These are phyloP conservation scores for Gymnoscopelus braueri DNA, from an alignment of 2,797 vertebrate genomes.

Conservation along the genomic window DNA sequence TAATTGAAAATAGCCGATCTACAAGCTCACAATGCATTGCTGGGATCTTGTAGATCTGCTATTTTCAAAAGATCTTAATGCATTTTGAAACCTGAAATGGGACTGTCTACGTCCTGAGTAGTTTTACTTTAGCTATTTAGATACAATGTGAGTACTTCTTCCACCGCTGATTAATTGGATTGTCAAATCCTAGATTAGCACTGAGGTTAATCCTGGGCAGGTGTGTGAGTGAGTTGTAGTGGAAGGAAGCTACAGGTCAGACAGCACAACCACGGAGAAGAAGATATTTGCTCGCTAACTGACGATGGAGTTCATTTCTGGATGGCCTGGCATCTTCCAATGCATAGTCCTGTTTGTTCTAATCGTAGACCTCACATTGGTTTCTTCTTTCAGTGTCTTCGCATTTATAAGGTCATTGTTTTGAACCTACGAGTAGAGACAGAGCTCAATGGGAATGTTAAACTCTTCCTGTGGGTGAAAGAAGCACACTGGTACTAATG, in stretches of 20 bases:
- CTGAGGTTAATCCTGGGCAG: background rate
- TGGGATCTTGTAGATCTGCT: too few species aligned
- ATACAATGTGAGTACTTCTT: too few species aligned
- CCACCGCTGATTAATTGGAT: too few species aligned
- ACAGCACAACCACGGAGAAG: too few species aligned
- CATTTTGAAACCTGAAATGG: too few species aligned
- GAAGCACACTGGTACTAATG: background rate
- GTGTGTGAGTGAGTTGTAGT: background rate
- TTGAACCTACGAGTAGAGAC: background rate
- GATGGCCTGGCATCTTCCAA: constrained; percentile 9
- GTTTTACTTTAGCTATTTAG: too few species aligned
- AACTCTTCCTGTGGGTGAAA: background rate
- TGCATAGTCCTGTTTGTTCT: constrained; percentile 37
- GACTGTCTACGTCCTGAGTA: too few species aligned
- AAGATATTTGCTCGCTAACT: too few species aligned
- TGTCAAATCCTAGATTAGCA: constrained; percentile 69
- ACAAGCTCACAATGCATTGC: too few species aligned
- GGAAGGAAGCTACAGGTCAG: background rate
- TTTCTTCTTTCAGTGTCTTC: constrained; percentile 33
- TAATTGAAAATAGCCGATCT: too few species aligned
- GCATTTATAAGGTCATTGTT: constrained; percentile 51
- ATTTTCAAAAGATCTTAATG: too few species aligned
- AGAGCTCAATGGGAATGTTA: background rate
- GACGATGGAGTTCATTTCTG: constrained; percentile 6
- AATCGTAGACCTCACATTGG: constrained; percentile 1